Evolutionary conservation across 2,888 invertebrate genomes (phyloP).

Genomic region (Synanthedon formicaeformis): DNA sequence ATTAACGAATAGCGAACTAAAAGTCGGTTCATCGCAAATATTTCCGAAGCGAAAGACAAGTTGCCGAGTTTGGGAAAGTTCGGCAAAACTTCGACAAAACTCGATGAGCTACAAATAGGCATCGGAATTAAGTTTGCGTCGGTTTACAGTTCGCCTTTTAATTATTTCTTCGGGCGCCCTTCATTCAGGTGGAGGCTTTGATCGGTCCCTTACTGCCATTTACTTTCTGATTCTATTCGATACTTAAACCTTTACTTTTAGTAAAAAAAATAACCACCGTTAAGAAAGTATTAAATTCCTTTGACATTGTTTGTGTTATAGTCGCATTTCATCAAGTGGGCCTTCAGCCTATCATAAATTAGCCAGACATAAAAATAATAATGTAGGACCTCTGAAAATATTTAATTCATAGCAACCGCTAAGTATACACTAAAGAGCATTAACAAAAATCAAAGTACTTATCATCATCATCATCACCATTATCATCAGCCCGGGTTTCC

Average conservation of each 20-base stretch:
- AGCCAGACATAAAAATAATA: no score
- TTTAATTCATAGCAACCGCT: no score
- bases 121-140: slow-evolving; percentile 60
- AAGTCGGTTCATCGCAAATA: slow-evolving; percentile 51
- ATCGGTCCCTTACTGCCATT: slow-evolving; percentile 20
- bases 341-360: no score
- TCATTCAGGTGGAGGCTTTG: slow-evolving; percentile 43
- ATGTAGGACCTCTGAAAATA: no score
- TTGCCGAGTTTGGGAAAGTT: slow-evolving; percentile 31
- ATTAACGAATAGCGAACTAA: slow-evolving; percentile 45
- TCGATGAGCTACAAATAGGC: slow-evolving; percentile 65
- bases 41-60: slow-evolving; percentile 34
- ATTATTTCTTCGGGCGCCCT: slow-evolving; percentile 53
- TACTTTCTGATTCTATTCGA: neutral
- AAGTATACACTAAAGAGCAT: no score
- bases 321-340: no score
- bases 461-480: no score
- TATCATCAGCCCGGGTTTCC: no score
- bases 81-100: slow-evolving; percentile 33
- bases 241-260: neutral
- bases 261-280: no score
- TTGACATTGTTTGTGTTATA: no score
- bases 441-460: no score
- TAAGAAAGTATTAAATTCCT: no score
- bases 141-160: slow-evolving; percentile 64